These are phyloP conservation scores for Eupithecia exiguata DNA, from an alignment of 2,888 invertebrate species.

Conservation along the genomic window DNA sequence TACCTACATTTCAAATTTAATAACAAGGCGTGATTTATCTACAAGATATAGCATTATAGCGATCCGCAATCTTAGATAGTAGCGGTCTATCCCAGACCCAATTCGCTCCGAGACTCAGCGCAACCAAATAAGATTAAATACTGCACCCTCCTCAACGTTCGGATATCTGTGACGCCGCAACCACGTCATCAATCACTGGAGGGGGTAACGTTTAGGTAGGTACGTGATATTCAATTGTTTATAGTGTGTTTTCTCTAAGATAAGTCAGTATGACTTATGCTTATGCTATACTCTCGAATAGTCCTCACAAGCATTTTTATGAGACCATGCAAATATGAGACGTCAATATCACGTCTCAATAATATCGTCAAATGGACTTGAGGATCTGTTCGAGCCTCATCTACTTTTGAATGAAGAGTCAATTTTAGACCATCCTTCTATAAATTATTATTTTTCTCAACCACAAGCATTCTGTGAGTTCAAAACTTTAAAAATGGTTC, in stretches of 20 bases:
- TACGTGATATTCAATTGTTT: background rate
- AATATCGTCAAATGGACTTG: too few species aligned
- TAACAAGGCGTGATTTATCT: background rate
- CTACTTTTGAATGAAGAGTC: too few species aligned
- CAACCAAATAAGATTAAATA: conserved; percentile 65
- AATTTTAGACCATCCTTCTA: too few species aligned
- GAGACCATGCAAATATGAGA: too few species aligned
- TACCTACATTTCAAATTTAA: background rate
- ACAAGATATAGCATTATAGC: background rate
- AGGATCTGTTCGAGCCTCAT: too few species aligned
- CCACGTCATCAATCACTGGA: conserved; percentile 75
- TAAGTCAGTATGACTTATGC: background rate
- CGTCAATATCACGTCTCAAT: too few species aligned
- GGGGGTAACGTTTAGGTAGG: conserved; percentile 25
- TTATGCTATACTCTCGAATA: too few species aligned
- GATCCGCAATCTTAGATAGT: conserved; percentile 6
- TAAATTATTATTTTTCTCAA: too few species aligned
- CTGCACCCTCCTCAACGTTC: conserved; percentile 66
- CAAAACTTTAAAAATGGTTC: too few species aligned
- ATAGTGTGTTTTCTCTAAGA: background rate
- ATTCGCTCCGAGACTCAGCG: conserved; percentile 40
- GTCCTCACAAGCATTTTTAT: too few species aligned
- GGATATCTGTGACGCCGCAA: conserved; percentile 62
- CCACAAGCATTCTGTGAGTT: too few species aligned
- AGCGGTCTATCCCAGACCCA: conserved; percentile 24